A percentile compares a stretch with the other conserved stretches of the same genome.
These are phyloP conservation scores for Tanypteryx hageni DNA, from an alignment of 2,888 invertebrate genomes.

Conservation along the genomic window DNA sequence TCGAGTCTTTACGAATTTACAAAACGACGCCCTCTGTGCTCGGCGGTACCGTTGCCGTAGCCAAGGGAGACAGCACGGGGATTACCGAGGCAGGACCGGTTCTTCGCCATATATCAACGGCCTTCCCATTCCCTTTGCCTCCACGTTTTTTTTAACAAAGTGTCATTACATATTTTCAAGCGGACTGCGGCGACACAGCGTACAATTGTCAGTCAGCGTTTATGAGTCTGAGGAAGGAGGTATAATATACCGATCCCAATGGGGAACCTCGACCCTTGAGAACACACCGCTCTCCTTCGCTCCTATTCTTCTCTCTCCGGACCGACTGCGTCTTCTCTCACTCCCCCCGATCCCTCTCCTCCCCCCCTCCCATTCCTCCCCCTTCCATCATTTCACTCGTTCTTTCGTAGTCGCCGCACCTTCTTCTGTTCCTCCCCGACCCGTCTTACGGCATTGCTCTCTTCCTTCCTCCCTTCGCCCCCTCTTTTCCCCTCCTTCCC, in stretches of 20 bases:
- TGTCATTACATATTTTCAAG: constrained; percentile 18
- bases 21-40: too few species aligned
- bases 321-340: not conserved
- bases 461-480: not conserved
- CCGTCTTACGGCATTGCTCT: not conserved
- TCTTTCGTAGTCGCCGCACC: not conserved
- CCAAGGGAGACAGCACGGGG: not conserved
- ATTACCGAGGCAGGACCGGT: constrained; percentile 11
- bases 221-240: constrained; percentile 19
- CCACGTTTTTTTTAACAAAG: constrained; percentile 21
- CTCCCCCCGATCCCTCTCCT: not conserved
- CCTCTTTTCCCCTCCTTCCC: not conserved
- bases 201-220: constrained; percentile 7
- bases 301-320: too few species aligned
- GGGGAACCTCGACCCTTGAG: constrained; percentile 2
- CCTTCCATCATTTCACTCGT: not conserved
- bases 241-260: constrained; percentile 14
- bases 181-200: constrained; percentile 15
- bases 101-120: not conserved
- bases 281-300: not conserved
- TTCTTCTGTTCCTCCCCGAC: not conserved
- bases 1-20: too few species aligned
- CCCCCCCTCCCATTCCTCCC: not conserved
- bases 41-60: too few species aligned
- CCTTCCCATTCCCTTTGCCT: not conserved